phyloP scores from a whole-genome alignment of 2,113 vertebrate genomes.

The Ciconia boyciana region DNA sequence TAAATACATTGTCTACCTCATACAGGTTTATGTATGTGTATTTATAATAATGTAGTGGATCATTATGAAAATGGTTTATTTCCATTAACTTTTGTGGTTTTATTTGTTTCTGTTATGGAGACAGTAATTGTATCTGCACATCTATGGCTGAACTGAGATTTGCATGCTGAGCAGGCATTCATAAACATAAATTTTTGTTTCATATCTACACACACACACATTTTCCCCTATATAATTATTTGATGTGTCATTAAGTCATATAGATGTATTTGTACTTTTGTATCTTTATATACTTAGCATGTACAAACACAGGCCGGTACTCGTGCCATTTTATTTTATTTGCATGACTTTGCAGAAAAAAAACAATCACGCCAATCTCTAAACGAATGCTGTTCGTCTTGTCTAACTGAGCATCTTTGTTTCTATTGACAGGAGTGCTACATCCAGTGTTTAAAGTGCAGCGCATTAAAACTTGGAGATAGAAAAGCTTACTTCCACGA shows the following conservation, averaged over 20 bases:
- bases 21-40: background rate
- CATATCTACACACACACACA: background rate
- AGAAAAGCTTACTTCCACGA: conserved; percentile 17
- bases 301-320: background rate
- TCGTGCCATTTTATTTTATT: background rate
- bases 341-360: background rate
- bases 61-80: conserved; percentile 1
- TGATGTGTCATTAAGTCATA: background rate
- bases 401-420: conserved; percentile 37
- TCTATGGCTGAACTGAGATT: conserved; percentile 16
- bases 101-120: background rate
- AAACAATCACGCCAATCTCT: background rate
- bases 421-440: conserved; percentile 2
- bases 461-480: background rate
- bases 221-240: background rate
- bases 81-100: background rate
- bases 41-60: background rate
- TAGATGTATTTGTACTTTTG: background rate
- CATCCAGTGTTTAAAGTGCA: conserved; percentile 2
- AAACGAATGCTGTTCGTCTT: background rate
- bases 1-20: background rate
- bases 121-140: background rate
- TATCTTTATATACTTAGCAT: background rate
- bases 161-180: background rate
- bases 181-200: conserved; percentile 14